Conservation (phyloP, 2,888 invertebrate genomes). For the Eremobia ochroleuca region DNA sequence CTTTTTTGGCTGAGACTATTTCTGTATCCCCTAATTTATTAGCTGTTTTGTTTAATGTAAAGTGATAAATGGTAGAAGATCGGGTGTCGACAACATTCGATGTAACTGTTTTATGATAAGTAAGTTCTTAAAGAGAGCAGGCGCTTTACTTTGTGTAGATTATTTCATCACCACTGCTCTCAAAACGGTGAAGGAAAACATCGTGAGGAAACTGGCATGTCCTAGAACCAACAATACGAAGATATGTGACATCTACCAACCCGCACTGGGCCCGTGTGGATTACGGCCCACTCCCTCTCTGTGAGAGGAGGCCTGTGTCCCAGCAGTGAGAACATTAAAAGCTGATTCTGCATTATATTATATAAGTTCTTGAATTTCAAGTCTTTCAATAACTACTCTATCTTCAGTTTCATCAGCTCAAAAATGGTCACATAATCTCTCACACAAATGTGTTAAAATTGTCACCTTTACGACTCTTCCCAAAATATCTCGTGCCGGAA, state of each 20-base stretch:
- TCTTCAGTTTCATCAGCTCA: not conserved
- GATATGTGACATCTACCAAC: too few relatives aligned
- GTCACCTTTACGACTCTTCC: not conserved
- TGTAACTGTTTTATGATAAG: not conserved
- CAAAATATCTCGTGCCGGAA: not conserved
- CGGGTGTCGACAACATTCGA: not conserved
- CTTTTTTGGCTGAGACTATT: slow-evolving; percentile 11
- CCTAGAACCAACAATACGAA: too few relatives aligned
- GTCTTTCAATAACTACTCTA: not conserved
- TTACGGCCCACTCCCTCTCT: too few relatives aligned
- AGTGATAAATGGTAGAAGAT: not conserved
- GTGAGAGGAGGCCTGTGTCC: too few relatives aligned
- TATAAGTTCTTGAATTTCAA: not conserved
- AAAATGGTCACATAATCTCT: not conserved
- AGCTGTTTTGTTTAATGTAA: not conserved
- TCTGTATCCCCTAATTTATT: slow-evolving; percentile 2
- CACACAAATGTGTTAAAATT: not conserved
- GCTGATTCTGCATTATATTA: too few relatives aligned
- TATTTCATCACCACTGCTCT: too few relatives aligned
- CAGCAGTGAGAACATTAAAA: too few relatives aligned
- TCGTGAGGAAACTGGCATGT: too few relatives aligned
- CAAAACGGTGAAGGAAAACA: too few relatives aligned
- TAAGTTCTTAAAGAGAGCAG: not conserved
- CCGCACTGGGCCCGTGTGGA: too few relatives aligned
- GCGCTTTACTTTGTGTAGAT: too few relatives aligned